A percentile compares a stretch with the other conserved stretches of the same genome.
phyloP scores from a whole-genome alignment of 2,888 invertebrate genomes.

The Acanthopleura granulata region DNA sequence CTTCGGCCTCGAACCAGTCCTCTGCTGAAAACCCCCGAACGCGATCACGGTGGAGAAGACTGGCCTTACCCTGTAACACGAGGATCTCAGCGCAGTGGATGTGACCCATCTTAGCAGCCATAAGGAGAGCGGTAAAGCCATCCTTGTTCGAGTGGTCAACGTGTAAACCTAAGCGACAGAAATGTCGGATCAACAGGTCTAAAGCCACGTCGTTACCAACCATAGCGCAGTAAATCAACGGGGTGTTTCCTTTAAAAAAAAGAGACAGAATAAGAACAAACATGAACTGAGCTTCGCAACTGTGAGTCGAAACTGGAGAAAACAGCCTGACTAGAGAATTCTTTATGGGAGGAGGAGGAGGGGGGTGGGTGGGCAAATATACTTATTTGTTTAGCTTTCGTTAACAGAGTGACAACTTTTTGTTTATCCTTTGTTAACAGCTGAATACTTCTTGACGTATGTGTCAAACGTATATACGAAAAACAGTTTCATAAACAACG shows the following conservation, averaged over 20 bases:
- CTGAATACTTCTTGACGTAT: too few species aligned
- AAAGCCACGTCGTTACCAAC: constrained; percentile 64
- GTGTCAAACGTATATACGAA: too few species aligned
- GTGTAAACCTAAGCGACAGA: constrained; percentile 63
- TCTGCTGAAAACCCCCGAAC: constrained; percentile 53
- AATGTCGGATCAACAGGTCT: constrained; percentile 61
- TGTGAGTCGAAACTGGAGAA: too few species aligned
- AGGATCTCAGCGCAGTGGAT: constrained; percentile 62
- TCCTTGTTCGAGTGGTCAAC: constrained; percentile 63
- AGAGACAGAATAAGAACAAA: not conserved
- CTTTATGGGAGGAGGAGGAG: too few species aligned
- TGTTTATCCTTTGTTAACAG: too few species aligned
- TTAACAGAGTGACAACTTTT: too few species aligned
- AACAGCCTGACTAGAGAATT: too few species aligned
- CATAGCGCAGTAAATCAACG: constrained; percentile 61
- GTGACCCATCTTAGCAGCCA: constrained; percentile 60
- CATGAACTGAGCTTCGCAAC: not conserved
- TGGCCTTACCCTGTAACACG: constrained; percentile 61
- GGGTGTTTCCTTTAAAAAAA: constrained; percentile 60
- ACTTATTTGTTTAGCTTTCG: too few species aligned
- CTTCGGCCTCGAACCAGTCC: constrained; percentile 59
- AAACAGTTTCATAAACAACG: too few species aligned
- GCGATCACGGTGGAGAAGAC: constrained; percentile 51
- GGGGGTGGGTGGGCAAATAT: too few species aligned
- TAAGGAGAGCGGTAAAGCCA: constrained; percentile 62